phyloP scores from a whole-genome alignment of 1,140 invertebrate genomes.

The Ericerus pela region DNA sequence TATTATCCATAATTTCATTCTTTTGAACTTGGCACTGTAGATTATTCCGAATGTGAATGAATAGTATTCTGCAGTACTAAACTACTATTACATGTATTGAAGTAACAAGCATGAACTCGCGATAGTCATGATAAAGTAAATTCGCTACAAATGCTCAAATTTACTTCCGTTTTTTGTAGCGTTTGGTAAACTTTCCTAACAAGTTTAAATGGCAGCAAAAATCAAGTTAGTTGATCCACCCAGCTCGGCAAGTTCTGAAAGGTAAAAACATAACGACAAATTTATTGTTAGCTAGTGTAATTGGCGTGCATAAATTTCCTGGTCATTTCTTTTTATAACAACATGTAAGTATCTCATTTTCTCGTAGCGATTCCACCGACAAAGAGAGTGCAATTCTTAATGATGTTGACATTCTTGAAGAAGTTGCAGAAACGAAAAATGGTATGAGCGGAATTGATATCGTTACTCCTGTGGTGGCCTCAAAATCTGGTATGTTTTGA shows the following conservation, averaged over 20 bases:
- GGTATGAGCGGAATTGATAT: neutral
- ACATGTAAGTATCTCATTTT: neutral
- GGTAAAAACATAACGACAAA: slow-evolving; percentile 36
- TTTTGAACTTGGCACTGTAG: too few relatives aligned
- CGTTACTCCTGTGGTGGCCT: neutral
- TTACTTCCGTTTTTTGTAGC: too few relatives aligned
- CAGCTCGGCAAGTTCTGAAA: slow-evolving; percentile 68
- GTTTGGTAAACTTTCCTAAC: too few relatives aligned
- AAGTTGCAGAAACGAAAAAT: neutral
- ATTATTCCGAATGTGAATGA: too few relatives aligned
- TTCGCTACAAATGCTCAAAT: too few relatives aligned
- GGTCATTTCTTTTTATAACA: neutral
- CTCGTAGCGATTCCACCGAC: neutral
- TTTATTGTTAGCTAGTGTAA: slow-evolving; percentile 7
- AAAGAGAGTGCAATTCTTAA: slow-evolving; percentile 12
- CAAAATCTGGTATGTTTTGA: neutral
- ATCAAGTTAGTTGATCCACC: slow-evolving; percentile 53
- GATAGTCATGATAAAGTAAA: too few relatives aligned
- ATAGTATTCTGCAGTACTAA: too few relatives aligned
- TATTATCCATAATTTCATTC: too few relatives aligned
- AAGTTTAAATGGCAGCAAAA: slow-evolving; percentile 46
- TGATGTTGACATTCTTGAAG: slow-evolving; percentile 5
- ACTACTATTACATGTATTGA: too few relatives aligned
- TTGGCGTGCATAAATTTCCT: neutral
- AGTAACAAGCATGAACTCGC: too few relatives aligned